phyloP scores from a whole-genome alignment of 2,888 invertebrate species.

The Gnatocerus cornutus region DNA sequence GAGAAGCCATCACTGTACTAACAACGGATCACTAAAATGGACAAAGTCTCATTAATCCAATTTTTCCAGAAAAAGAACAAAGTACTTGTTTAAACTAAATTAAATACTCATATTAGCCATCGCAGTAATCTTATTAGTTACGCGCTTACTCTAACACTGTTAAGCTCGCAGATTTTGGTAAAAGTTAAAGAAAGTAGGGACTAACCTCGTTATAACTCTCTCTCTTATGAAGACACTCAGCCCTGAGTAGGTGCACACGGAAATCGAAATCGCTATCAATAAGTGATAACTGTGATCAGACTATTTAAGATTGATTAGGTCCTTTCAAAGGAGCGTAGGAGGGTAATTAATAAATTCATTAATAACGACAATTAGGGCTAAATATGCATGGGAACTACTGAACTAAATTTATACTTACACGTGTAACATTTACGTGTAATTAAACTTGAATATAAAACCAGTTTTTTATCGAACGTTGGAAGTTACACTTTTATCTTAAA shows the following conservation, averaged over 20 bases:
- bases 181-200: slow-evolving; percentile 52
- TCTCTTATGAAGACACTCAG: slow-evolving; percentile 18
- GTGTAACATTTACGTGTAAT: too few species aligned
- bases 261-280: slow-evolving; percentile 8
- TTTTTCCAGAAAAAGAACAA: slow-evolving; percentile 28
- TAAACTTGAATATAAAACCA: too few species aligned
- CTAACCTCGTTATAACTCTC: slow-evolving; percentile 50
- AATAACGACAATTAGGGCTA: background rate
- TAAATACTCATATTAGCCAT: slow-evolving; percentile 19
- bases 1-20: slow-evolving; percentile 55
- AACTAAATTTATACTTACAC: background rate
- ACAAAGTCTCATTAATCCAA: slow-evolving; percentile 14
- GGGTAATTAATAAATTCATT: background rate
- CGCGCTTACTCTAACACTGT: slow-evolving; percentile 38
- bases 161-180: slow-evolving; percentile 43
- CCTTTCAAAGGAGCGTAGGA: too few species aligned
- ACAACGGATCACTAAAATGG: slow-evolving; percentile 55
- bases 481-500: too few species aligned
- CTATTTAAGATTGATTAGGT: too few species aligned
- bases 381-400: background rate
- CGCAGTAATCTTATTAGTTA: slow-evolving; percentile 39
- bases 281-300: slow-evolving; percentile 6
- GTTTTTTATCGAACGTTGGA: too few species aligned
- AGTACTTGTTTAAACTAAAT: slow-evolving; percentile 33
- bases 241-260: background rate